These are phyloP conservation scores for Cygnus olor DNA, from an alignment of 2,797 vertebrate genomes.

Conservation along the genomic window DNA sequence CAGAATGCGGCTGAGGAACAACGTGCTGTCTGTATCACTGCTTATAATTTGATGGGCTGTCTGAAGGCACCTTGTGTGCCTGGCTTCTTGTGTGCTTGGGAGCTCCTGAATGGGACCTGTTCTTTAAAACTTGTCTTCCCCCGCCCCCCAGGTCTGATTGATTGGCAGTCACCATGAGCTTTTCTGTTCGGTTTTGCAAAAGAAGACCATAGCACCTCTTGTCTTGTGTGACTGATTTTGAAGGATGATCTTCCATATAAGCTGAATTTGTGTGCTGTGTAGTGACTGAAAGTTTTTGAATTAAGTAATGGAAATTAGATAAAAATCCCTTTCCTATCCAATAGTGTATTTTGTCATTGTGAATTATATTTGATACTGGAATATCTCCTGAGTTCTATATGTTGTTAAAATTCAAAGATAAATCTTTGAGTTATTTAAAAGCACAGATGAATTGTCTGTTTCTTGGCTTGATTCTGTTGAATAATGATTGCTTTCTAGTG, in stretches of 20 bases:
- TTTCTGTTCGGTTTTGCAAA: background rate
- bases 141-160: background rate
- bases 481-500: background rate
- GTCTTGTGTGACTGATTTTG: background rate
- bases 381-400: background rate
- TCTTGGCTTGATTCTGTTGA: background rate
- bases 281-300: background rate
- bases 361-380: background rate
- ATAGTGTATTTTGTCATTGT: background rate
- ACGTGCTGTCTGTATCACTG: accelerated
- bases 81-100: background rate
- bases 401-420: background rate
- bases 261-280: background rate
- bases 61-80: background rate
- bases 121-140: background rate
- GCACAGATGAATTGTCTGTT: background rate
- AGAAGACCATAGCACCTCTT: accelerated
- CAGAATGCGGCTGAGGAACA: background rate
- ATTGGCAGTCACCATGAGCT: background rate
- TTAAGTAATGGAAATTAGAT: background rate
- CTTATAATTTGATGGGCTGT: background rate
- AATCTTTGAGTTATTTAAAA: background rate
- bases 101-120: background rate
- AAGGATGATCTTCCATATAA: background rate
- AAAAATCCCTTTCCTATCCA: background rate